Evolutionary conservation across 2,888 invertebrate genomes (phyloP).

Genomic region (Chloroclysta siterata): DNA sequence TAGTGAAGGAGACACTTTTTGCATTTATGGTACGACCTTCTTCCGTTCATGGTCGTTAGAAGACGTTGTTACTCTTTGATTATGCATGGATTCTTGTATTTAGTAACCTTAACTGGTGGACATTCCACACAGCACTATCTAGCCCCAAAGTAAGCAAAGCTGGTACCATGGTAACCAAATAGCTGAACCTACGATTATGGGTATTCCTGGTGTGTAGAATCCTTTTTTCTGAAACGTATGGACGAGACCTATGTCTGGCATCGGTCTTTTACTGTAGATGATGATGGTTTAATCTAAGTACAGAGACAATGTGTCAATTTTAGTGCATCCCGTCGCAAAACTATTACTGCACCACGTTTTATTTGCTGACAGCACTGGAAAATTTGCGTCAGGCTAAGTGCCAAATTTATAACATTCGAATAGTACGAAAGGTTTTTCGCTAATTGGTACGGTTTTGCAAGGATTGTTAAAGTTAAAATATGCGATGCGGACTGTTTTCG

Average conservation of each 20-base stretch:
- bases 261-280: no score
- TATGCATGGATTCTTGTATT: constrained; percentile 15
- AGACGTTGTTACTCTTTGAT: constrained; percentile 19
- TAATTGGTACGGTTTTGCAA: constrained; percentile 80
- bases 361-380: constrained; percentile 78
- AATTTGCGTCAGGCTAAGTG: constrained; percentile 84
- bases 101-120: background rate
- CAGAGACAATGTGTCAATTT: constrained; percentile 57
- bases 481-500: constrained; percentile 80
- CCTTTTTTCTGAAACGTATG: no score
- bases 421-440: constrained; percentile 78
- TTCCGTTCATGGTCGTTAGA: constrained; percentile 25
- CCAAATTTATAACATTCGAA: constrained; percentile 83
- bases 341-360: constrained; percentile 76
- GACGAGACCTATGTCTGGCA: no score
- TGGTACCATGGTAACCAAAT: no score
- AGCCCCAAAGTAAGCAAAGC: no score
- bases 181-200: no score
- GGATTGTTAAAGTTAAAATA: constrained; percentile 85
- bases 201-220: no score
- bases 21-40: constrained; percentile 31
- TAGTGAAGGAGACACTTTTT: constrained; percentile 60
- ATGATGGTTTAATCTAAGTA: background rate
- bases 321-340: constrained; percentile 71
- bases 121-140: no score